Evolutionary conservation across 2,797 vertebrate species (phyloP), one percentile per base, ranked within the genome.

Genomic region (Prunella strophiata): DNA sequence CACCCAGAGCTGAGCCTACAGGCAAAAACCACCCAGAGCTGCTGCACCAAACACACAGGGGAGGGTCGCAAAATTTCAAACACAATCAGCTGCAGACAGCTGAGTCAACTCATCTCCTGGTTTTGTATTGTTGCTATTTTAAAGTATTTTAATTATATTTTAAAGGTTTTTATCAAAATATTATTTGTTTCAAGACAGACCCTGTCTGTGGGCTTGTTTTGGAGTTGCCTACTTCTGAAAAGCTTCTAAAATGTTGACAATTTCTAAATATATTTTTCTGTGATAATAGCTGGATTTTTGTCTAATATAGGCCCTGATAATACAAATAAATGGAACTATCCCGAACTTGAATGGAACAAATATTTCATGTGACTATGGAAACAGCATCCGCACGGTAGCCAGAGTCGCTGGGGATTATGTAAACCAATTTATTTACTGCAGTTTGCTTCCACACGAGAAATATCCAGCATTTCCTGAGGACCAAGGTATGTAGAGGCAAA

Each of bases 261-360:
- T 74, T 71, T 72, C n/a, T 52, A 61, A 71, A 13, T 62, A 27
- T 8, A 16, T 48, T 89, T 75, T 94, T 68, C 48, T 71, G 57
- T 79, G 36, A 12, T 68, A 80, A 54, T 61, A 81, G 75, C 43
- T 34, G 29, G 18, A 25, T 50, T 84, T 93, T 75, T 75, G 25
- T 94, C 51, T 45, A 52, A 42, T 63, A 18, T 67, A 96, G 99
- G 97, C 98, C 70, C 98, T 99, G 88, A 99, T 99, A 86, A 98
- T 99, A 85, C 98, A 99, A 96, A 98, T 99, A 94, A 98, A 99
- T 5, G 99, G 99, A 87, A 99, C 98, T 38, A 98, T 99, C 85
- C 99, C 99, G 0, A 98, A 98, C 96, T 97, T 99, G 95, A 98
- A 97, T 3, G 98, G 98, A 87, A 98, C 98, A 88, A 96, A 96